Evolutionary conservation across 2,113 vertebrate species (phyloP), one percentile per base, ranked within the genome.

Genomic region (Megalops atlanticus): DNA sequence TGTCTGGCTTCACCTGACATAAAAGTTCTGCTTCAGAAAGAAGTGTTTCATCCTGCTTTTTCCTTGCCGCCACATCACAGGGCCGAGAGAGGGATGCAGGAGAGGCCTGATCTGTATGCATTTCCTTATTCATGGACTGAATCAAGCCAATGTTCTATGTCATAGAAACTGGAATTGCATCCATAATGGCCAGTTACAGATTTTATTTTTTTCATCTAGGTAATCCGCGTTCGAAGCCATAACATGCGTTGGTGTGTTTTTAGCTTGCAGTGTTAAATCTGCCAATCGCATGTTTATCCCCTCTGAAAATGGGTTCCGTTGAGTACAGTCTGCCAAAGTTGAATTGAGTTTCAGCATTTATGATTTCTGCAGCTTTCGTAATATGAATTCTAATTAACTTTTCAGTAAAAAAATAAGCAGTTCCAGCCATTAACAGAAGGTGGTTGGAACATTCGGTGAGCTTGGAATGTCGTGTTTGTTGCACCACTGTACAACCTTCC

Each of bases 1-100:
- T 95, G 94, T 96, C 95, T 95, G 92, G 94, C 93, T 95, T 94
- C 95, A 95, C 93, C 95, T 96, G 95, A 96, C 95, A 96, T 96
- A 95, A 97, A 91, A 96, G 94, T 96, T 96, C 95, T 95, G 94
- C 95, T 96, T 96, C 94, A 95, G 89, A 91, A 93, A 92, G 94
- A 95, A 87, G 88, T 85, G 89, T 91, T 92, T 91, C 89, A 89
- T 91, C 86, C 86, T 54, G 83, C 86, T 85, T 88, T 83, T 85
- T 84, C 79, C 79, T 81, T 83, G 78, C 76, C 85, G 82, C 76
- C 91, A 92, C 84, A 31, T 94, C 92, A 91, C 85, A 77, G 77
- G 74, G 82, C 75, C 58, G n/a, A 31, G 82, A 91, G 83, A 87
- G 81, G 54, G 38, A 36, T 80, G 79, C 79, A 79, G 80, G 38